Conservation (phyloP, 2,888 invertebrate species). For the Nymphalis urticae region DNA sequence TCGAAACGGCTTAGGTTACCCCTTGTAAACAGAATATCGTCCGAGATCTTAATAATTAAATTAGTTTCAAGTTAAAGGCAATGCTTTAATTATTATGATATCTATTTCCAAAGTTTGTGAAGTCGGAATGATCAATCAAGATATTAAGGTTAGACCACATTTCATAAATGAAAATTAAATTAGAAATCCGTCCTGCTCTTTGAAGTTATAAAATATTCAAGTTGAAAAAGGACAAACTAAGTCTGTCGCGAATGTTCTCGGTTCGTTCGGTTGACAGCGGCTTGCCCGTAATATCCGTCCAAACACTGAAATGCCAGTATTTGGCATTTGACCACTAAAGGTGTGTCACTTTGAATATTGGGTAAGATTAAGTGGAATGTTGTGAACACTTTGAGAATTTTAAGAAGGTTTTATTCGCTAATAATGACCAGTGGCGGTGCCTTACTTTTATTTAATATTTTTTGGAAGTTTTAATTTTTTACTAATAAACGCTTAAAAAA, state of each 20-base stretch:
- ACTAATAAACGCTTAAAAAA: too few species aligned
- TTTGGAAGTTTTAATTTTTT: too few species aligned
- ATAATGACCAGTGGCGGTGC: neutral
- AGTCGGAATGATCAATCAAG: neutral
- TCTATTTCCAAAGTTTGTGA: too few species aligned
- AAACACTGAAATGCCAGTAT: conserved; percentile 14
- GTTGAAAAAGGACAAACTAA: neutral
- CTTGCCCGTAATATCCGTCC: conserved; percentile 8
- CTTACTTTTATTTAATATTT: neutral
- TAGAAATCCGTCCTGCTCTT: neutral
- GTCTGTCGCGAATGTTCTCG: neutral
- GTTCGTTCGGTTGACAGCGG: neutral
- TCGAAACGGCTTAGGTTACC: too few species aligned
- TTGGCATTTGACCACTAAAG: conserved; percentile 30
- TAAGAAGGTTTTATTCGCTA: neutral
- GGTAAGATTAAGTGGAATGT: conserved; percentile 28
- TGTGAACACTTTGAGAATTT: conserved; percentile 20
- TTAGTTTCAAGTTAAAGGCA: too few species aligned
- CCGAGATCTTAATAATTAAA: too few species aligned
- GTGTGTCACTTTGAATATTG: conserved; percentile 29
- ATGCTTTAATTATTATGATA: too few species aligned
- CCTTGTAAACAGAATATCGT: too few species aligned
- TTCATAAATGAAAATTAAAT: neutral
- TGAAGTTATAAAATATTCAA: neutral
- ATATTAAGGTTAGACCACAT: neutral